Percentiles rank a stretch among this genome's conserved stretches.
Conservation (phyloP, 1,140 invertebrate genomes). For the Lamellibrachia luymesi region DNA sequence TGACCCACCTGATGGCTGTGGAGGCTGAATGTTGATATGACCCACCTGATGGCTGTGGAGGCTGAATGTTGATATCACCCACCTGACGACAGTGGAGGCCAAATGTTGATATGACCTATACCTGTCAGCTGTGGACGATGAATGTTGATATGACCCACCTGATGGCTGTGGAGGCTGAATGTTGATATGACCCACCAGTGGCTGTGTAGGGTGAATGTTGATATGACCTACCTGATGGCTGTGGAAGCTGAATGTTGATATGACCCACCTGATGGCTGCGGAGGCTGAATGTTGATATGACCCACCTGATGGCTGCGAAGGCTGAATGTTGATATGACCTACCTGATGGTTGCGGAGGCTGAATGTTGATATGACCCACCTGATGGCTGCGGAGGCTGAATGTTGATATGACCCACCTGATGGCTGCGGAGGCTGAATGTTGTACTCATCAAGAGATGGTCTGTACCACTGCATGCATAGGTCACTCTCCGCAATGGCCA, state of each 20-base stretch:
- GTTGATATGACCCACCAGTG: too few species aligned
- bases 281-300: neutral
- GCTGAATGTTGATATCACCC: neutral
- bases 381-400: neutral
- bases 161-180: too few species aligned
- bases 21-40: neutral
- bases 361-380: neutral
- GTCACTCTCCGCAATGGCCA: conserved; percentile 32
- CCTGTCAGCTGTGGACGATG: too few species aligned
- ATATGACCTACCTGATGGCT: neutral
- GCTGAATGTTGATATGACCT: neutral
- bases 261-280: neutral
- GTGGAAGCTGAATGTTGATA: neutral
- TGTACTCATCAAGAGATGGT: conserved; percentile 41
- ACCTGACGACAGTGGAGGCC: neutral
- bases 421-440: neutral
- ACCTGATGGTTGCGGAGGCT: neutral
- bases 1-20: neutral
- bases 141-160: too few species aligned
- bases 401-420: neutral
- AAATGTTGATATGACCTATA: neutral
- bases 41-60: neutral
- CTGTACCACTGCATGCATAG: conserved; percentile 50
- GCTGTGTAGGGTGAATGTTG: too few species aligned
- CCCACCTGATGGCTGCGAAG: neutral